phyloP scores from a whole-genome alignment of 2,888 invertebrate species.

The Napeogenes inachia region DNA sequence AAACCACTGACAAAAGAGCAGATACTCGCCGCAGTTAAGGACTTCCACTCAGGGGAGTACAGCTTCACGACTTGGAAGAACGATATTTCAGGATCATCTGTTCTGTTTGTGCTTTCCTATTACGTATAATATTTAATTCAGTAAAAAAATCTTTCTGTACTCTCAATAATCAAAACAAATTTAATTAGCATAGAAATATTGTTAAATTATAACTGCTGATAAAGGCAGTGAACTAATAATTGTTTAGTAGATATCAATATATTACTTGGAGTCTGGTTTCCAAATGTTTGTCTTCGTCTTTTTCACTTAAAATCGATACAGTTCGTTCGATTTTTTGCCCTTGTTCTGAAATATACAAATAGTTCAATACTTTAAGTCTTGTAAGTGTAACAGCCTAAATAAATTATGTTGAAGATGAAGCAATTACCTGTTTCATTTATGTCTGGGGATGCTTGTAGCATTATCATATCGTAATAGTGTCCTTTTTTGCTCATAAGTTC shows the following conservation, averaged over 20 bases:
- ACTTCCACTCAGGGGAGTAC: conserved; percentile 83
- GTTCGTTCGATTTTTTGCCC: conserved; percentile 43
- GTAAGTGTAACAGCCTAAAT: not conserved
- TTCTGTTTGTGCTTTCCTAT: conserved; percentile 39
- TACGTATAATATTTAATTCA: too few relatives aligned
- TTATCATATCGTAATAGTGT: conserved; percentile 84
- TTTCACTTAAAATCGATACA: conserved; percentile 51
- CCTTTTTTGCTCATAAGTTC: conserved; percentile 81
- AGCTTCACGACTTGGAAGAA: conserved; percentile 75
- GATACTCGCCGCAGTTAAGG: conserved; percentile 78
- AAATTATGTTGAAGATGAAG: conserved; percentile 1
- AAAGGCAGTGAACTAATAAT: too few relatives aligned
- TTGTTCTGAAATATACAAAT: conserved; percentile 39
- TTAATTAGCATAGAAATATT: too few relatives aligned
- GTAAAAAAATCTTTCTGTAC: too few relatives aligned
- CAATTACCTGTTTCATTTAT: conserved; percentile 34
- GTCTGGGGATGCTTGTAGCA: conserved; percentile 77
- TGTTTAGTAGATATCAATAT: not conserved
- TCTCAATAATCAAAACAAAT: too few relatives aligned
- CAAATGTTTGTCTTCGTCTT: conserved; percentile 55
- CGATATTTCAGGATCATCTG: conserved; percentile 50
- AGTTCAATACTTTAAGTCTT: not conserved
- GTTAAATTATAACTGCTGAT: too few relatives aligned
- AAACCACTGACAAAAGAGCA: conserved; percentile 82
- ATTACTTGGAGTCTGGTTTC: conserved; percentile 42